Evolutionary conservation across 2,113 vertebrate genomes (phyloP).

Genomic region (Girardinichthys multiradiatus): DNA sequence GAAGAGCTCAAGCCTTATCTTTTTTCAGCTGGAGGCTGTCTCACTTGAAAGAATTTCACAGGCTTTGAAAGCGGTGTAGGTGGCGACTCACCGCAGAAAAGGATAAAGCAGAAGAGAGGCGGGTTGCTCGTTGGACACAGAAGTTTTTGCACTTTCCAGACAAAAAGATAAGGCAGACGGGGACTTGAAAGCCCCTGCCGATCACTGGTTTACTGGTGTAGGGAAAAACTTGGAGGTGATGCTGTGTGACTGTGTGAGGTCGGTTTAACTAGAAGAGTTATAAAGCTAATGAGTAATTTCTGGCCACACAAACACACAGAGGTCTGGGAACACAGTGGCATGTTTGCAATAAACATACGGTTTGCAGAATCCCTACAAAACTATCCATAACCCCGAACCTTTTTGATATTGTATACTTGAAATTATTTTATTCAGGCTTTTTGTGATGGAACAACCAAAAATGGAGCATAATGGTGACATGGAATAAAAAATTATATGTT

Average conservation of each 20-base stretch:
- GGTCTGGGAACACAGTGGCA: background rate
- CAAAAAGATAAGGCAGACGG: background rate
- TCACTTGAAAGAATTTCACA: constrained; percentile 77
- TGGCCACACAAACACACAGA: background rate
- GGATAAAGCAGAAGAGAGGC: constrained; percentile 46
- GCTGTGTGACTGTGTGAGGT: background rate
- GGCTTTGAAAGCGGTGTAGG: constrained; percentile 74
- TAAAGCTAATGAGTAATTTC: background rate
- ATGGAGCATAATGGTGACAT: too few relatives aligned
- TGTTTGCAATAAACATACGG: background rate
- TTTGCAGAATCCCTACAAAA: background rate
- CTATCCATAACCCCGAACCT: background rate
- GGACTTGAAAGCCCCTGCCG: constrained; percentile 18
- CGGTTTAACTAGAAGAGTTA: background rate
- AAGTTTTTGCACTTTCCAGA: constrained; percentile 51
- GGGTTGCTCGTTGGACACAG: constrained; percentile 56
- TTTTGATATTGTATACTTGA: background rate
- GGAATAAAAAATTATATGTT: too few relatives aligned
- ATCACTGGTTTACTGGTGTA: constrained; percentile 1
- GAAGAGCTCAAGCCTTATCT: constrained; percentile 77
- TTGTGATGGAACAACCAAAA: too few relatives aligned
- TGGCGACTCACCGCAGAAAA: constrained; percentile 55
- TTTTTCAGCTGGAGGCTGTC: constrained; percentile 75
- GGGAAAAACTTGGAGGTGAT: background rate
- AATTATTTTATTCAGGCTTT: background rate